These are phyloP conservation scores for Ptychobarbus kaznakovi DNA, from an alignment of 2,797 vertebrate genomes.

Conservation along the genomic window DNA sequence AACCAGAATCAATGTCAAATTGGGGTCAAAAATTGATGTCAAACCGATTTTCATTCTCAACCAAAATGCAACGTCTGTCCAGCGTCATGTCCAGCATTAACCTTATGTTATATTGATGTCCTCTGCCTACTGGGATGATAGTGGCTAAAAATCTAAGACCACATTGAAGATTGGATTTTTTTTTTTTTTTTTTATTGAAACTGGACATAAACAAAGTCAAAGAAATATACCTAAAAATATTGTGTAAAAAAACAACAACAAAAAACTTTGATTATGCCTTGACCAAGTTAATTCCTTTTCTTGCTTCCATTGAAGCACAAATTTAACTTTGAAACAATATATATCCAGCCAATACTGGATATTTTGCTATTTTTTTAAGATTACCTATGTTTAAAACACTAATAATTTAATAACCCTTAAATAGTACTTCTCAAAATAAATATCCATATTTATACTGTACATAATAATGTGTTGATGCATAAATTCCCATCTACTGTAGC, in stretches of 20 bases:
- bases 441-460: background rate
- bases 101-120: too few relatives aligned
- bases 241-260: background rate
- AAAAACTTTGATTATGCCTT: background rate
- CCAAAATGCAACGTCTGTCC: too few relatives aligned
- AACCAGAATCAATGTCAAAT: too few relatives aligned
- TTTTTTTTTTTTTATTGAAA: background rate
- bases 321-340: background rate
- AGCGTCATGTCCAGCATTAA: too few relatives aligned
- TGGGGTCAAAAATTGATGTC: too few relatives aligned
- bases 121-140: background rate
- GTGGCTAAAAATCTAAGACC: background rate
- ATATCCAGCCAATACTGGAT: background rate
- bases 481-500: background rate
- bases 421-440: background rate
- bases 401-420: background rate
- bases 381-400: background rate
- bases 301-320: background rate
- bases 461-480: background rate
- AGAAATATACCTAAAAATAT: background rate
- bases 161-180: background rate
- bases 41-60: too few relatives aligned
- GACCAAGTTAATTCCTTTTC: background rate
- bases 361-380: background rate
- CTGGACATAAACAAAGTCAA: background rate